Evolutionary conservation across 1,140 invertebrate species (phyloP).

Genomic region (Lepeophtheirus salmonis): DNA sequence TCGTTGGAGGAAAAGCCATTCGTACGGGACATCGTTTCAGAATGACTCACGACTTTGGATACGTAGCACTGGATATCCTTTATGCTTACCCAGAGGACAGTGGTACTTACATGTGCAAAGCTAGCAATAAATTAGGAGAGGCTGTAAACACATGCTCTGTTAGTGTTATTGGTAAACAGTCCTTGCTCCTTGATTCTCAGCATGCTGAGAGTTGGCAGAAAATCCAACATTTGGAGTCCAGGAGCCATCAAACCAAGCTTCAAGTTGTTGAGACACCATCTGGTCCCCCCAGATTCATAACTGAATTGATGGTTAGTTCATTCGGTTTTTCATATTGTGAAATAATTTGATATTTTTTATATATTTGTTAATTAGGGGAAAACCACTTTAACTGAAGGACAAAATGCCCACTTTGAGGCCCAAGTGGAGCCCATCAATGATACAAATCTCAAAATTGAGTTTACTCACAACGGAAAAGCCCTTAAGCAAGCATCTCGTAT

Average conservation of each 20-base stretch:
- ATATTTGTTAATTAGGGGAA: constrained; percentile 38
- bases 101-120: constrained; percentile 32
- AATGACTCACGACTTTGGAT: constrained; percentile 41
- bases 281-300: constrained; percentile 56
- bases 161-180: constrained; percentile 47
- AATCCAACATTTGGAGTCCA: constrained; percentile 66
- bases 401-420: constrained; percentile 73
- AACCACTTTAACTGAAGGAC: constrained; percentile 59
- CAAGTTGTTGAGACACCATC: constrained; percentile 59
- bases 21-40: constrained; percentile 38
- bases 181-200: constrained; percentile 62
- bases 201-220: constrained; percentile 81
- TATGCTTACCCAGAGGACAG: constrained; percentile 31
- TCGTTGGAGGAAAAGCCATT: constrained; percentile 58
- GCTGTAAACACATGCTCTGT: constrained; percentile 66
- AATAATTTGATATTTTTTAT: neutral
- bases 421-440: constrained; percentile 78
- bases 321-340: constrained; percentile 1
- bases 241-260: constrained; percentile 49
- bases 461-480: constrained; percentile 73
- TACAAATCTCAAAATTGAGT: constrained; percentile 69
- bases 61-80: constrained; percentile 36
- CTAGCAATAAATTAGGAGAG: constrained; percentile 30
- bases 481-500: constrained; percentile 63
- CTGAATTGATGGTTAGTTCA: constrained; percentile 40